Conservation (phyloP, 1,140 invertebrate genomes). For the Whitmania pigra region DNA sequence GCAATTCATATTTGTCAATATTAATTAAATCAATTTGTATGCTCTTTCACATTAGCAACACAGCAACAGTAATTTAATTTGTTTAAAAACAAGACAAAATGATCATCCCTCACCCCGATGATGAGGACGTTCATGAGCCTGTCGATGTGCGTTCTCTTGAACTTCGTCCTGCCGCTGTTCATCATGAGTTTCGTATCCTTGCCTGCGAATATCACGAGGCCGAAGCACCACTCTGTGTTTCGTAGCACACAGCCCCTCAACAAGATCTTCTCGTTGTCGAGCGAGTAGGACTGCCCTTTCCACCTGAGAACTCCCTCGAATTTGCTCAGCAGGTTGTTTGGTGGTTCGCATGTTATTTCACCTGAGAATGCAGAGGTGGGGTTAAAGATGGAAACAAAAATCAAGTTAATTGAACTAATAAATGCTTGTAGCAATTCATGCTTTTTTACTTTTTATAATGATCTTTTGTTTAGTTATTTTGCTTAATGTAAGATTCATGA, state of each 20-base stretch:
- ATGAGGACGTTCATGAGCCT: constrained; percentile 32
- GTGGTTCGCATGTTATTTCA: constrained; percentile 89
- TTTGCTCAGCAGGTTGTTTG: constrained; percentile 74
- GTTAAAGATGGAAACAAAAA: not conserved
- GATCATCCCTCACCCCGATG: constrained; percentile 21
- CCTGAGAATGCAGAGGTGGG: constrained; percentile 48
- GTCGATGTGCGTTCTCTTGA: constrained; percentile 97
- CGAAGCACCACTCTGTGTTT: constrained; percentile 85
- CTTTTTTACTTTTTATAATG: not conserved
- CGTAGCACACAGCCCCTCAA: constrained; percentile 85
- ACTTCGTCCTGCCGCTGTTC: constrained; percentile 97
- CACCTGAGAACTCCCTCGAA: constrained; percentile 18
- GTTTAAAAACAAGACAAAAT: not conserved
- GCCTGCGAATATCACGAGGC: constrained; percentile 90
- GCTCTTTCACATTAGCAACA: not conserved
- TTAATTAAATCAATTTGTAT: not conserved
- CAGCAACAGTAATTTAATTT: no score
- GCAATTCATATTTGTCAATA: not conserved
- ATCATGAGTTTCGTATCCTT: constrained; percentile 97
- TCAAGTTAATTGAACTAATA: not conserved
- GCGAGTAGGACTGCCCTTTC: constrained; percentile 14
- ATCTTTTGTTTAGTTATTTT: not conserved
- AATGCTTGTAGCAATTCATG: not conserved
- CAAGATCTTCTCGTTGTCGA: constrained; percentile 64
- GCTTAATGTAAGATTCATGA: no score